phyloP scores from a whole-genome alignment of 2,888 invertebrate species.

The Orthosia incerta region DNA sequence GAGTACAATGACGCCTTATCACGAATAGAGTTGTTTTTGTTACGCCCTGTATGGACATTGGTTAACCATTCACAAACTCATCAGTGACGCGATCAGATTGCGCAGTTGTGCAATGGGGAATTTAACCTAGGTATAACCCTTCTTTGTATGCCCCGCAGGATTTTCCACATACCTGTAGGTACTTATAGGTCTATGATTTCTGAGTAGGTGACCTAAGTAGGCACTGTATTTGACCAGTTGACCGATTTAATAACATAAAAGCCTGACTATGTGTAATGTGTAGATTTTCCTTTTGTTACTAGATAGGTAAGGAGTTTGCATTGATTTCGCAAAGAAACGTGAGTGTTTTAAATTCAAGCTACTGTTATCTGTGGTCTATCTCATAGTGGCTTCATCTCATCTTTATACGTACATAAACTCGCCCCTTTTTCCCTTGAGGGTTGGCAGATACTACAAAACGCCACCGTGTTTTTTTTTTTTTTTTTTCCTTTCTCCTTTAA shows the following conservation, averaged over 20 bases:
- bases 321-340: slow-evolving; percentile 7
- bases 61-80: background rate
- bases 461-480: background rate
- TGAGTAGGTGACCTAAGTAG: background rate
- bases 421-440: too few relatives aligned
- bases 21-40: too few relatives aligned
- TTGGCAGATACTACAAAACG: too few relatives aligned
- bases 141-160: slow-evolving; percentile 4
- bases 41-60: background rate
- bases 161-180: background rate
- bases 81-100: slow-evolving; percentile 21
- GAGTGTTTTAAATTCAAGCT: background rate
- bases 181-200: slow-evolving; percentile 1
- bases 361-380: background rate
- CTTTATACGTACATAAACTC: too few relatives aligned
- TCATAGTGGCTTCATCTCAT: too few relatives aligned
- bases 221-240: background rate
- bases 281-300: slow-evolving; percentile 12
- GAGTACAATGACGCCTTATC: too few relatives aligned
- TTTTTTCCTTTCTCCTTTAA: background rate
- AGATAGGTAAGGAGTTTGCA: background rate
- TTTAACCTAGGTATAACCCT: background rate
- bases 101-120: slow-evolving; percentile 11
- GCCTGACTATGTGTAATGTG: slow-evolving; percentile 17
- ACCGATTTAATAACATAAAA: slow-evolving; percentile 32